Conservation (phyloP, 1,140 invertebrate species). For the Caenorhabditis tropicalis region DNA sequence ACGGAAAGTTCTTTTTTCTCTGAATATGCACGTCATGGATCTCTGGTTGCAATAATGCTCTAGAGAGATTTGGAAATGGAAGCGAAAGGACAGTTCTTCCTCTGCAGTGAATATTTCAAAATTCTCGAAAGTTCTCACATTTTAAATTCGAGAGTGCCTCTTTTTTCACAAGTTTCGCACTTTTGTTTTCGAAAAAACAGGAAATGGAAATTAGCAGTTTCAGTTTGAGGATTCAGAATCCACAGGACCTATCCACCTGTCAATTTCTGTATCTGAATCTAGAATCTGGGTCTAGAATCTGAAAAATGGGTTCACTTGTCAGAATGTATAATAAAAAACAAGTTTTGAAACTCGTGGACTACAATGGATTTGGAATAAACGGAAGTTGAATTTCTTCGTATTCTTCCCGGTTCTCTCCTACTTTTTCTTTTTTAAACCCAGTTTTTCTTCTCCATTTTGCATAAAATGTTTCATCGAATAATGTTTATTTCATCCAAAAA, state of each 20-base stretch:
- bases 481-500: not conserved
- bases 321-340: not conserved
- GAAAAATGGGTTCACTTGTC: not conserved
- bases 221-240: no score
- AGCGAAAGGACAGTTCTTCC: not conserved
- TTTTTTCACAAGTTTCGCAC: not conserved
- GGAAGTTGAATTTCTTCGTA: not conserved
- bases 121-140: conserved; percentile 10
- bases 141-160: not conserved
- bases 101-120: not conserved
- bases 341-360: not conserved
- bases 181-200: not conserved
- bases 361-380: conserved; percentile 16
- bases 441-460: not conserved
- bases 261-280: no score
- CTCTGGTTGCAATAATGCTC: not conserved
- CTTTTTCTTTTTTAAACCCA: not conserved
- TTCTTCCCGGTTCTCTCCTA: not conserved
- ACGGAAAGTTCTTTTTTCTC: not conserved
- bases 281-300: no score
- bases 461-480: not conserved
- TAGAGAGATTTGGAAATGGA: not conserved
- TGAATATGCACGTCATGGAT: not conserved
- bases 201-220: not conserved
- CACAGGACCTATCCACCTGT: no score